These are phyloP conservation scores for Catostylus mosaicus DNA, from an alignment of 30 jellyfish, hydroid and myxozoan species.

Conservation along the genomic window DNA sequence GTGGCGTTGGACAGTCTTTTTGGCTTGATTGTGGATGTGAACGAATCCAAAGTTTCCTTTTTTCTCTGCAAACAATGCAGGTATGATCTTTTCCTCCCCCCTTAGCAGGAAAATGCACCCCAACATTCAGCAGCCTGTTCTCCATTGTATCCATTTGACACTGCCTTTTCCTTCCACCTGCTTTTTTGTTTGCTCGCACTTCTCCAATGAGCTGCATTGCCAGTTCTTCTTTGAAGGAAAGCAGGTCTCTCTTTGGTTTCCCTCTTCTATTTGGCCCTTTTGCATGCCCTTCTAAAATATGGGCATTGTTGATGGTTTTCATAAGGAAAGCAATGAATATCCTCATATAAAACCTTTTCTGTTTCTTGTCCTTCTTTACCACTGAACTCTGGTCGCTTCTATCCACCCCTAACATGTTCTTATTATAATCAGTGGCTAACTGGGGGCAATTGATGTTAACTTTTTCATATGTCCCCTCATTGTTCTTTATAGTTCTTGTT, in stretches of 20 bases:
- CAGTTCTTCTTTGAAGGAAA: slow-evolving; percentile 45
- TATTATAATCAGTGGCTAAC: slow-evolving; percentile 32
- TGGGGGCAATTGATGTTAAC: slow-evolving; percentile 31
- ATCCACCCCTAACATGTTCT: slow-evolving; percentile 29
- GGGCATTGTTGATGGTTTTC: slow-evolving; percentile 44
- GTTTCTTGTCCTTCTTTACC: slow-evolving; percentile 17
- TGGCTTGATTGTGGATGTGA: slow-evolving; percentile 8
- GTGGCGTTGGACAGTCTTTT: slow-evolving; percentile 25
- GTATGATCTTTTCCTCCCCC: slow-evolving; percentile 41
- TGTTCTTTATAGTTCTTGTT: slow-evolving; percentile 8
- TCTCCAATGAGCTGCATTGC: slow-evolving; percentile 24
- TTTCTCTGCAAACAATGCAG: slow-evolving; percentile 38
- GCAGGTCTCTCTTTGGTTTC: slow-evolving; percentile 23
- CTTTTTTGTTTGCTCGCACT: not conserved
- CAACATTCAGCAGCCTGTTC: slow-evolving; percentile 33
- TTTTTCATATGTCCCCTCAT: slow-evolving; percentile 30
- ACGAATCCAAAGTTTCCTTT: slow-evolving; percentile 13
- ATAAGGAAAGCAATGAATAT: slow-evolving; percentile 20
- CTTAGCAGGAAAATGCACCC: slow-evolving; percentile 30
- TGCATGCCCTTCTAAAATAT: slow-evolving; percentile 20
- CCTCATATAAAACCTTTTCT: slow-evolving; percentile 27
- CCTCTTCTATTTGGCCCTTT: slow-evolving; percentile 11
- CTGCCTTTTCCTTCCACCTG: slow-evolving; percentile 9
- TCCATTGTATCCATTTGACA: slow-evolving; percentile 16
- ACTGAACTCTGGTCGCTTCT: slow-evolving; percentile 8